These are phyloP conservation scores for Lepetodrilus schrolli DNA, from an alignment of 2,888 invertebrate genomes.

Conservation along the genomic window DNA sequence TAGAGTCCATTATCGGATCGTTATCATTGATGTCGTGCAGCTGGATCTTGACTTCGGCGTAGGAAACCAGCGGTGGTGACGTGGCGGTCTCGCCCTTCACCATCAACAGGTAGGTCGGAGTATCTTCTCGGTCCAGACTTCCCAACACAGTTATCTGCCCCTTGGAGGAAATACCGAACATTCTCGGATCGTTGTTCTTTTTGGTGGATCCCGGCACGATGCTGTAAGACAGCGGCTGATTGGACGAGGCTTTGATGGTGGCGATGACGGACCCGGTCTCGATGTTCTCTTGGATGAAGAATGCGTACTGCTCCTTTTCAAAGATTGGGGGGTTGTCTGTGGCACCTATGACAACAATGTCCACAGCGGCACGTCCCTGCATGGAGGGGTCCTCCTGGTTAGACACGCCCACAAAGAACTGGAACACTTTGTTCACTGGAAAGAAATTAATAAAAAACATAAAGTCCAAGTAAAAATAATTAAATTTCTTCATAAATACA, in stretches of 20 bases:
- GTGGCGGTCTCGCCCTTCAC: constrained; percentile 82
- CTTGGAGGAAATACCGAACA: constrained; percentile 73
- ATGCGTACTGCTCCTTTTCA: constrained; percentile 83
- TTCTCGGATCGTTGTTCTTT: constrained; percentile 60
- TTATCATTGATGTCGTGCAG: constrained; percentile 94
- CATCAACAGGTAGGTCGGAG: constrained; percentile 72
- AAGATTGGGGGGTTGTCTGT: constrained; percentile 84
- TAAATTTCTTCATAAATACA: too few species aligned
- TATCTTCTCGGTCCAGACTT: constrained; percentile 86
- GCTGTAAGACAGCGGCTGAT: constrained; percentile 79
- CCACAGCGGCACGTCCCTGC: constrained; percentile 88
- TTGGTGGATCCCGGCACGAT: constrained; percentile 80
- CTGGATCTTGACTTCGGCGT: constrained; percentile 81
- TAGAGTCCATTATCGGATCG: constrained; percentile 89
- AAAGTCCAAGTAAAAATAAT: too few species aligned
- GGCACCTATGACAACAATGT: constrained; percentile 84
- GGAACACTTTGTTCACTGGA: constrained; percentile 78
- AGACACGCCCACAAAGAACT: constrained; percentile 91
- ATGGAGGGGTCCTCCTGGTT: constrained; percentile 84
- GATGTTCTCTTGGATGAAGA: constrained; percentile 87
- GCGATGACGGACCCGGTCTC: constrained; percentile 83
- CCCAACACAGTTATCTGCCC: constrained; percentile 77
- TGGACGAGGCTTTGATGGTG: constrained; percentile 80
- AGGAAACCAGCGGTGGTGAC: constrained; percentile 82
- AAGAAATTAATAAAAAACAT: too few species aligned